Conservation (phyloP, 2,888 invertebrate species). For the Tromatobia lineatoria region DNA sequence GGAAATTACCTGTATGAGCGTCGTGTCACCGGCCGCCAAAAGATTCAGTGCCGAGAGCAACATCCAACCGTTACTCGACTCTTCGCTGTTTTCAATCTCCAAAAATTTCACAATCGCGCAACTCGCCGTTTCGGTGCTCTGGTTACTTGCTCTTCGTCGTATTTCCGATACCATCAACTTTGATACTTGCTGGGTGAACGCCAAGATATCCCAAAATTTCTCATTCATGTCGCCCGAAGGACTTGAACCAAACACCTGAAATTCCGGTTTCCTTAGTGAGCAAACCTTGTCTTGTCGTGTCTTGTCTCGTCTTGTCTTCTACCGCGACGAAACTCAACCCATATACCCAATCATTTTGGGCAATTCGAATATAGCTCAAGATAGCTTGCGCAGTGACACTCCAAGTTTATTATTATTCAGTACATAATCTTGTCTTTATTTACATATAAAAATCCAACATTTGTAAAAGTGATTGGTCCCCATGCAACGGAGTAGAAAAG, state of each 20-base stretch:
- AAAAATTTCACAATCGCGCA: slow-evolving; percentile 98
- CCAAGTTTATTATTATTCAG: not conserved
- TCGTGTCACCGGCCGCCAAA: slow-evolving; percentile 95
- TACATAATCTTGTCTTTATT: not conserved
- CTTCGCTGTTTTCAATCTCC: slow-evolving; percentile 97
- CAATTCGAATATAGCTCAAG: not conserved
- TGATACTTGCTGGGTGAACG: slow-evolving; percentile 97
- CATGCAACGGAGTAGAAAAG: too few relatives aligned
- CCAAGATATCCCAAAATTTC: slow-evolving; percentile 98
- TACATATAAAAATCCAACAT: too few relatives aligned
- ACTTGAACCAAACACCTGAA: slow-evolving; percentile 96
- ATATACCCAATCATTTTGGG: not conserved
- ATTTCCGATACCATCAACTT: slow-evolving; percentile 99
- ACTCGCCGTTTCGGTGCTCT: slow-evolving; percentile 98
- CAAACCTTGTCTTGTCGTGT: not conserved
- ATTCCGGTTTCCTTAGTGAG: not conserved
- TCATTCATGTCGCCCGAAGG: slow-evolving; percentile 98
- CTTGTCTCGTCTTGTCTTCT: too few relatives aligned
- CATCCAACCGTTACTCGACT: slow-evolving; percentile 99
- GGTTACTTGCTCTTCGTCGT: slow-evolving; percentile 97
- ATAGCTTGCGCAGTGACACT: not conserved
- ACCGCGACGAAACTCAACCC: not conserved
- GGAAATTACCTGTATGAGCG: slow-evolving; percentile 92
- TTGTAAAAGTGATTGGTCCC: too few relatives aligned
- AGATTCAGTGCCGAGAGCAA: slow-evolving; percentile 96